Evolutionary conservation across 1,140 invertebrate species (phyloP).

Genomic region (Dendrolimus punctatus): DNA sequence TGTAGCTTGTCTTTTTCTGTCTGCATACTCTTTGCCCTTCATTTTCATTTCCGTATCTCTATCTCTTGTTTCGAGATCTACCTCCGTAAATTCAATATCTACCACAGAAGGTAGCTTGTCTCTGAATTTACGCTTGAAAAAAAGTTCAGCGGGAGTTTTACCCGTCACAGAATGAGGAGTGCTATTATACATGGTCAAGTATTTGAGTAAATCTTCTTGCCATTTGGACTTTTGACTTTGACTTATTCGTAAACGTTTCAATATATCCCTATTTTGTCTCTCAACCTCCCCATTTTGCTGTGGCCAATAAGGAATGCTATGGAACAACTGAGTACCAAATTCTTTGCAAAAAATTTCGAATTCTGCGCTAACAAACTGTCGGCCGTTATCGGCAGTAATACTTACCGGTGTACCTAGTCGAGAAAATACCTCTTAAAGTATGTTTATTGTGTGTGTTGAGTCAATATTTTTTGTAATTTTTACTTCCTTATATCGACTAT

Average conservation of each 20-base stretch:
- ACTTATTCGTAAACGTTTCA: slow-evolving; percentile 17
- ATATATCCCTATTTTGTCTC: slow-evolving; percentile 27
- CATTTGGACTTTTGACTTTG: slow-evolving; percentile 7
- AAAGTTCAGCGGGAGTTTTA: slow-evolving; percentile 19
- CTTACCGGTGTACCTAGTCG: slow-evolving; percentile 14
- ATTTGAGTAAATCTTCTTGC: slow-evolving; percentile 11
- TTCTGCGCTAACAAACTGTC: slow-evolving; percentile 14
- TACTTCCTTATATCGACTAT: too few relatives aligned
- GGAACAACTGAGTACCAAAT: slow-evolving; percentile 22
- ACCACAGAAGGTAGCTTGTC: too few relatives aligned
- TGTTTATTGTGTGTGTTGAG: too few relatives aligned
- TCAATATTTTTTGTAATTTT: too few relatives aligned
- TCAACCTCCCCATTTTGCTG: slow-evolving; percentile 45
- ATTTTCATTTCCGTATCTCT: too few relatives aligned
- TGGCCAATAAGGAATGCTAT: slow-evolving; percentile 33
- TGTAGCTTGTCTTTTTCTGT: too few relatives aligned
- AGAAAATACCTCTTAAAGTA: slow-evolving; percentile 21
- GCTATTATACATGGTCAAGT: slow-evolving; percentile 24
- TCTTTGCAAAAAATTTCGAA: slow-evolving; percentile 25
- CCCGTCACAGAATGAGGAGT: slow-evolving; percentile 22
- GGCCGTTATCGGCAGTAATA: slow-evolving; percentile 30
- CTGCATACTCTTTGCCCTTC: too few relatives aligned
- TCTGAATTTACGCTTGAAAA: too few relatives aligned
- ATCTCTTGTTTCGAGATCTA: too few relatives aligned
- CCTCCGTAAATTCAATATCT: too few relatives aligned